phyloP scores from a whole-genome alignment of 2,797 vertebrate species.

The Sebastes nivosus region DNA sequence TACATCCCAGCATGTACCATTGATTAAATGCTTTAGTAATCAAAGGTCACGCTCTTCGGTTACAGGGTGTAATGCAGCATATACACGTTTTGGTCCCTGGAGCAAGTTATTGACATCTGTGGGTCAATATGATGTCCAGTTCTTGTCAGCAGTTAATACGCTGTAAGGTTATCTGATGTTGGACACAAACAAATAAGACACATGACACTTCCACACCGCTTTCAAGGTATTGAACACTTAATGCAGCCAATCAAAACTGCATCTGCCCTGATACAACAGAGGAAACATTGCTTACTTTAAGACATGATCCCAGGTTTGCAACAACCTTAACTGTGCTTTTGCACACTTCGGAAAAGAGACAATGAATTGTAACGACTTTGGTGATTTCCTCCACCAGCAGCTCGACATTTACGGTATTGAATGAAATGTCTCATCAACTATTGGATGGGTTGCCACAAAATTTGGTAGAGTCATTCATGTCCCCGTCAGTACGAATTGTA shows the following conservation, averaged over 20 bases:
- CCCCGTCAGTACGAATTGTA: neutral
- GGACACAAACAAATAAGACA: constrained; percentile 8
- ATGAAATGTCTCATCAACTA: neutral
- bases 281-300: neutral
- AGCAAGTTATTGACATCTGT: constrained; percentile 44
- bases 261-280: neutral
- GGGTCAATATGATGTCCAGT: constrained; percentile 46
- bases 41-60: constrained; percentile 34
- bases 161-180: constrained; percentile 1
- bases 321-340: neutral
- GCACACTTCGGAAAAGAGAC: neutral
- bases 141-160: constrained; percentile 22
- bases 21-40: constrained; percentile 30
- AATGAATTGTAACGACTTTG: neutral
- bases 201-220: neutral
- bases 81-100: constrained; percentile 12
- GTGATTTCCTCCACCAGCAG: neutral
- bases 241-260: neutral
- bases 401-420: neutral
- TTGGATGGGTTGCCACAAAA: neutral
- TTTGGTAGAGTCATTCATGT: neutral
- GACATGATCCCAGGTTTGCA: neutral
- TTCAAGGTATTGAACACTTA: neutral
- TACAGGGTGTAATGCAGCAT: constrained; percentile 13
- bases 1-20: neutral